phyloP scores from a whole-genome alignment of 2,888 invertebrate species.

The Doris montereyensis region DNA sequence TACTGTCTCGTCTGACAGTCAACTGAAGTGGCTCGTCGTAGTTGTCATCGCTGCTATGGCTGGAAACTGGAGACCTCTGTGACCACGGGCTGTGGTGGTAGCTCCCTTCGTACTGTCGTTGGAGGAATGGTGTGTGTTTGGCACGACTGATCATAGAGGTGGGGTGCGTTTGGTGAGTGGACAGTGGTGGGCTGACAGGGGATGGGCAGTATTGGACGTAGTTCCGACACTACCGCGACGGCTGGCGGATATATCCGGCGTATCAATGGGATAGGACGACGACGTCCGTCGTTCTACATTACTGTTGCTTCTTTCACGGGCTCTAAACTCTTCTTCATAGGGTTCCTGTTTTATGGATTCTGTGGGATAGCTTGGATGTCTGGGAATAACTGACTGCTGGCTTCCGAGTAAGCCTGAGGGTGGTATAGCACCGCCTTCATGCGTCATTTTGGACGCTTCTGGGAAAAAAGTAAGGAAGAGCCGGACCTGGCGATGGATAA shows the following conservation, averaged over 20 bases:
- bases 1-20: constrained; percentile 45
- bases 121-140: no score
- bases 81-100: constrained; percentile 26
- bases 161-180: constrained; percentile 1
- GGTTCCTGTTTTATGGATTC: constrained; percentile 31
- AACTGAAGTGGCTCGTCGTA: constrained; percentile 49
- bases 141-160: constrained; percentile 12
- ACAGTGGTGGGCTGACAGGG: constrained; percentile 17
- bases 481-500: constrained; percentile 21
- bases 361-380: not conserved
- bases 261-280: constrained; percentile 20
- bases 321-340: constrained; percentile 30
- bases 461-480: constrained; percentile 37
- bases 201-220: constrained; percentile 32
- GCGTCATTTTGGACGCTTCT: constrained; percentile 22
- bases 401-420: no score
- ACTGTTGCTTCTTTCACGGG: constrained; percentile 35
- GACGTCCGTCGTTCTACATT: constrained; percentile 1
- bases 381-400: no score
- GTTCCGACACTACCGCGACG: constrained; percentile 34
- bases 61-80: constrained; percentile 43
- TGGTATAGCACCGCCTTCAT: not conserved
- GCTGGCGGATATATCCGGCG: constrained; percentile 2
- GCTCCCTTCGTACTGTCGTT: constrained; percentile 25
- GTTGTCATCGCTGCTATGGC: constrained; percentile 47